Evolutionary conservation across 2,797 vertebrate species (phyloP), one percentile per base, ranked within the genome.

Genomic region (Coregonus sp.): DNA sequence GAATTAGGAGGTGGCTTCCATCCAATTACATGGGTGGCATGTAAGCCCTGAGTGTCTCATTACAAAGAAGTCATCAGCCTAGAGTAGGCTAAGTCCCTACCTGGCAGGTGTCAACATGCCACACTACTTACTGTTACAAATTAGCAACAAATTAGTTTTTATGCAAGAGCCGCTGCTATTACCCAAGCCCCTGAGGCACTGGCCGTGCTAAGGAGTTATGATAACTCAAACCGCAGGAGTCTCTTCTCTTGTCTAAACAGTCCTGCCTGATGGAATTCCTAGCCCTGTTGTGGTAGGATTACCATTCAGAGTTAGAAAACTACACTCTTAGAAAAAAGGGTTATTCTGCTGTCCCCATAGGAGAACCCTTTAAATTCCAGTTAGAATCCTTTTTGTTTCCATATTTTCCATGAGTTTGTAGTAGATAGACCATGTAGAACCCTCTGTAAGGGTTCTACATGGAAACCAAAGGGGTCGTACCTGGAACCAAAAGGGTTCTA

Each of bases 61-160:
- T 87, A 84, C 86, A 80, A 77, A 69, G 71, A 80, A 74, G 40
- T n/a, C n/a, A 12, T 4, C n/a, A 54, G 50, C 11, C 20, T 5
- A 25, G 18, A 72, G 25, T 51, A 6, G 14, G 7, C 40, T 0
- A 47, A 47, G 47, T 51, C 20, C 72, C 77, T 76, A 83, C 81
- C 81, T 75, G 80, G 82, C 92, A 84, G 89, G 91, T 88, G 81
- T 83, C 85, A 84, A 87, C 89, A 86, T 15, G 86, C 83, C 75
- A 20, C 70, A 82, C 75, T 86, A 82, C 87, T 89, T 88, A 88
- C 84, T 51, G 82, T 85, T 76, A 90, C 86, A 92, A 90, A 89
- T 80, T 59, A 86, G 81, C 70, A 73, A 70, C 86, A 86, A 87
- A 87, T 81, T 74, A 54, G 82, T 81, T 83, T 89, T 84, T 86